Conservation (phyloP, 92 coral and sea anemone species). For the Porites evermanni region DNA sequence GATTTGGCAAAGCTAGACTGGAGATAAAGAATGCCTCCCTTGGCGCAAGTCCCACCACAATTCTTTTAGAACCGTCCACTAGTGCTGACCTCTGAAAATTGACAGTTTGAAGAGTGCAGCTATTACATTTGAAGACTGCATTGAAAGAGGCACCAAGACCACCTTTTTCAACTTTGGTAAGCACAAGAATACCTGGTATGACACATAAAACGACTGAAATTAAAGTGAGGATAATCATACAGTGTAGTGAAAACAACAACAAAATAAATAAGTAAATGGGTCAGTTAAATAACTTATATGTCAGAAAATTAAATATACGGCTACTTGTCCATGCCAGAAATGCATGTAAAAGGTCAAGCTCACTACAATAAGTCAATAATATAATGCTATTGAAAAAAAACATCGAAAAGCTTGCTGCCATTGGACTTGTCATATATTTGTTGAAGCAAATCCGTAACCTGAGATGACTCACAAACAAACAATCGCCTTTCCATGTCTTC, state of each 20-base stretch:
- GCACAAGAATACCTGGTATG: conserved; percentile 28
- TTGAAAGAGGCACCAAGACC: conserved; percentile 40
- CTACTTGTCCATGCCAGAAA: too few species aligned
- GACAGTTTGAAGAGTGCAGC: conserved; percentile 32
- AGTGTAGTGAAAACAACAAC: too few species aligned
- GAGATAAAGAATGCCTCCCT: conserved; percentile 50
- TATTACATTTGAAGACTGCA: conserved; percentile 28
- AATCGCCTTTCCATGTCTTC: not conserved
- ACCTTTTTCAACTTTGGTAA: conserved; percentile 19
- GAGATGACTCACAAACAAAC: not conserved
- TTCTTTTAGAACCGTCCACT: conserved; percentile 49
- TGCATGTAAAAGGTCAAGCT: too few species aligned
- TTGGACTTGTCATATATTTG: not conserved
- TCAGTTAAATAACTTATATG: too few species aligned
- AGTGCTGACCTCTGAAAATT: conserved; percentile 40
- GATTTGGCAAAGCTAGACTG: conserved; percentile 4
- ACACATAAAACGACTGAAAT: not conserved
- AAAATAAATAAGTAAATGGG: too few species aligned
- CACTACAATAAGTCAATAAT: too few species aligned
- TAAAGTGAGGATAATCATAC: not conserved
- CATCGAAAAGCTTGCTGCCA: not conserved
- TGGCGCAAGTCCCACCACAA: conserved; percentile 53
- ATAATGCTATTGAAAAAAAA: too few species aligned
- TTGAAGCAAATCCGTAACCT: not conserved
- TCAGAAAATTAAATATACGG: too few species aligned